phyloP scores from a whole-genome alignment of 2,113 vertebrate species.

The Spheniscus mendiculus region DNA sequence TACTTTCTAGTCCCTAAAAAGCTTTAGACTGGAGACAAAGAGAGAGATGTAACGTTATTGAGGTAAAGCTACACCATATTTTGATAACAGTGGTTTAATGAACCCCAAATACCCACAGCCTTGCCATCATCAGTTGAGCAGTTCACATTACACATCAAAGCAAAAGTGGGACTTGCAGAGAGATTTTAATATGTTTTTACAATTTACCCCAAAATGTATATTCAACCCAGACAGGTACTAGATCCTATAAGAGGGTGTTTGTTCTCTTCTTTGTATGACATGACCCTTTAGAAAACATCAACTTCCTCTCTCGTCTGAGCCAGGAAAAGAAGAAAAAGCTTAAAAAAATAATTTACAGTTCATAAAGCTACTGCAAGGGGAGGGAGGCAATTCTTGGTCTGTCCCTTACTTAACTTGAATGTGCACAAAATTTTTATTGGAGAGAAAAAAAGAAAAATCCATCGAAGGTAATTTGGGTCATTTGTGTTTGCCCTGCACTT shows the following conservation, averaged over 20 bases:
- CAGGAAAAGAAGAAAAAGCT: not conserved
- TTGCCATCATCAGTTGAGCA: not conserved
- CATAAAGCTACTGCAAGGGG: not conserved
- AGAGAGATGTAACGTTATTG: not conserved
- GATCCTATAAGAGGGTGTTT: not conserved
- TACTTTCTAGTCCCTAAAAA: not conserved
- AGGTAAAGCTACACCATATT: not conserved
- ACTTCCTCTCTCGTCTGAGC: not conserved
- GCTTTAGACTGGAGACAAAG: not conserved
- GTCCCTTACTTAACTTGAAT: not conserved
- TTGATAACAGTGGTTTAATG: not conserved
- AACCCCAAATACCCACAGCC: not conserved
- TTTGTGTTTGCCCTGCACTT: not conserved
- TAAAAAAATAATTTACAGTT: not conserved
- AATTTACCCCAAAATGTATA: not conserved
- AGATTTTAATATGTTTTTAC: not conserved
- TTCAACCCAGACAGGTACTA: not conserved
- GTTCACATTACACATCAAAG: not conserved
- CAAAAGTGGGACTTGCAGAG: not conserved
- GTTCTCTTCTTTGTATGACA: not conserved
- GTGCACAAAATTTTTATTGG: not conserved
- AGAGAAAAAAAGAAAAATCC: not conserved
- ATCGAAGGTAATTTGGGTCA: not conserved
- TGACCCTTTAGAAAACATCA: not conserved
- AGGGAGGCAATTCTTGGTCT: not conserved